Evolutionary conservation across 1,140 invertebrate genomes (phyloP).

Genomic region (Scaptomyza pallida): DNA sequence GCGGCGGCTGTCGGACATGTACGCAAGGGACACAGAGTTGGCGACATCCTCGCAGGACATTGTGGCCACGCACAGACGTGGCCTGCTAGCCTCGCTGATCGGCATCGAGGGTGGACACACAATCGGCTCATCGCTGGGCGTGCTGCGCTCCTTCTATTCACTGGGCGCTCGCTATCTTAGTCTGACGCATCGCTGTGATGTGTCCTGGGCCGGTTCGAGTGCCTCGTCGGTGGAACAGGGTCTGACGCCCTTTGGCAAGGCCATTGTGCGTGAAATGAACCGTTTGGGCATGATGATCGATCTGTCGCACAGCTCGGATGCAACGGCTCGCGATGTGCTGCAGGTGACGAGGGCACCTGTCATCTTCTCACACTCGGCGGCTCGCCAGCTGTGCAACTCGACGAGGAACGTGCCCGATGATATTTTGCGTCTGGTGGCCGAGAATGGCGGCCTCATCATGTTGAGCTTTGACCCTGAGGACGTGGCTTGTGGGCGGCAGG

Average conservation of each 20-base stretch:
- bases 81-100: conserved; percentile 92
- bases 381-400: conserved; percentile 93
- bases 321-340: conserved; percentile 94
- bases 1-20: conserved; percentile 91
- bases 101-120: conserved; percentile 95
- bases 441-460: conserved; percentile 95
- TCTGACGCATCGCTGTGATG: conserved; percentile 92
- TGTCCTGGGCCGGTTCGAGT: conserved; percentile 88
- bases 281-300: conserved; percentile 97
- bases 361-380: conserved; percentile 96
- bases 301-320: conserved; percentile 94
- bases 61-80: conserved; percentile 89
- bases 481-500: conserved; percentile 91
- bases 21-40: conserved; percentile 88
- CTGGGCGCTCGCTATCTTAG: conserved; percentile 92
- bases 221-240: conserved; percentile 84
- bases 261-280: conserved; percentile 94
- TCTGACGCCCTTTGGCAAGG: conserved; percentile 88
- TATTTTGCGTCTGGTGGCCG: conserved; percentile 90
- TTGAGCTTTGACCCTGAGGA: conserved; percentile 94
- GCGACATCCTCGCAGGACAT: conserved; percentile 90
- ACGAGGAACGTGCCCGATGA: conserved; percentile 95
- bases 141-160: conserved; percentile 92
- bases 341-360: conserved; percentile 93
- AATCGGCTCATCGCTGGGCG: conserved; percentile 92